These are phyloP conservation scores for Carassius carassius DNA, from an alignment of 2,113 vertebrate genomes.

Conservation along the genomic window DNA sequence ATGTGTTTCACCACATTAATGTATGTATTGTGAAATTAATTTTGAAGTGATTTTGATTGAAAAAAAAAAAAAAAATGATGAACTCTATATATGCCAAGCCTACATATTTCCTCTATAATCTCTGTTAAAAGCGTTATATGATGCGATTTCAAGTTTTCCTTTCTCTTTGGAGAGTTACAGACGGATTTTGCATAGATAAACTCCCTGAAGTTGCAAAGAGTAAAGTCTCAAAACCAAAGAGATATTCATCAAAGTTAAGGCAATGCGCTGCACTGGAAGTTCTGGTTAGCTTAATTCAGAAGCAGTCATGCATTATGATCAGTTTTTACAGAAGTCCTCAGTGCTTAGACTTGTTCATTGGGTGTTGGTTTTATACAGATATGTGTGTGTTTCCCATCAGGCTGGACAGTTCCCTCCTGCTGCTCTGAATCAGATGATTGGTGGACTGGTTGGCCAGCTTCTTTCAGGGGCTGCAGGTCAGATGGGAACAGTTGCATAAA, in stretches of 20 bases:
- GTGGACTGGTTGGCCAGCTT: slow-evolving; percentile 86
- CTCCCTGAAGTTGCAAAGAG: too few relatives aligned
- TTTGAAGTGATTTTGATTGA: not conserved
- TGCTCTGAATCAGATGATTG: slow-evolving; percentile 90
- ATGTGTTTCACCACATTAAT: not conserved
- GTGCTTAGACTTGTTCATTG: not conserved
- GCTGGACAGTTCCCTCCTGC: slow-evolving; percentile 75
- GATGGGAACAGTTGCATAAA: slow-evolving; percentile 60
- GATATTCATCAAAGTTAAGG: too few relatives aligned
- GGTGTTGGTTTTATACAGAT: not conserved
- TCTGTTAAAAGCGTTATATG: not conserved
- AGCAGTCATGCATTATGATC: not conserved
- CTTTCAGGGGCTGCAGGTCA: slow-evolving; percentile 72
- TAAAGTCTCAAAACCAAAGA: too few relatives aligned
- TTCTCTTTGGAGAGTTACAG: too few relatives aligned
- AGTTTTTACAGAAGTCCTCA: not conserved
- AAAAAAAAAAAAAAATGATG: too few relatives aligned
- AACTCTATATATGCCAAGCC: not conserved
- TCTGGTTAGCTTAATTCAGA: too few relatives aligned
- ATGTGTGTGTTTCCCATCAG: slow-evolving; percentile 34
- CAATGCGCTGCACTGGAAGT: too few relatives aligned
- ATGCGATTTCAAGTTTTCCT: too few relatives aligned
- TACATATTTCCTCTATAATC: not conserved
- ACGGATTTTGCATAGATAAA: too few relatives aligned
- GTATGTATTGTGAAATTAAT: not conserved